A percentile compares a stretch with the other conserved stretches of the same genome.
These are phyloP conservation scores for Dissostichus mawsoni DNA, from an alignment of 2,113 vertebrate genomes.

Conservation along the genomic window DNA sequence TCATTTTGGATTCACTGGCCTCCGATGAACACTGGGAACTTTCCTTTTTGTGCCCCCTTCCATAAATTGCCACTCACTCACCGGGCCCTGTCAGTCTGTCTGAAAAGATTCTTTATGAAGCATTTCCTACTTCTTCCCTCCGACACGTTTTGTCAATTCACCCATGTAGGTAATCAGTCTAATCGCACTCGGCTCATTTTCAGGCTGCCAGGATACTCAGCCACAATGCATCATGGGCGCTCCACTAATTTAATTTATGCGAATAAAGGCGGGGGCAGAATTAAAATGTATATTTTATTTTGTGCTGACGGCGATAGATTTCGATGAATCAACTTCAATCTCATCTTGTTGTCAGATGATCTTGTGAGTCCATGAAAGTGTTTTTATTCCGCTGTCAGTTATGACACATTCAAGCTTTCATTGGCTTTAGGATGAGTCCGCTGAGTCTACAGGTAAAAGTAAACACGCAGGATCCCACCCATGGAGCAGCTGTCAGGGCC, in stretches of 20 bases:
- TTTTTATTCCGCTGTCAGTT: conserved; percentile 78
- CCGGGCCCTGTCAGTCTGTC: conserved; percentile 69
- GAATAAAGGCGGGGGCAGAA: not conserved
- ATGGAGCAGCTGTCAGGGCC: conserved; percentile 77
- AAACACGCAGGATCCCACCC: conserved; percentile 79
- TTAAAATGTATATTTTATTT: conserved; percentile 21
- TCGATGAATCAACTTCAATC: conserved; percentile 36
- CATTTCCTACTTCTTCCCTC: conserved; percentile 67
- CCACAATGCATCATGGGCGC: not conserved
- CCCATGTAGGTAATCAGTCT: conserved; percentile 72
- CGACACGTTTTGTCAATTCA: conserved; percentile 74
- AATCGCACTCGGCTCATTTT: conserved; percentile 51
- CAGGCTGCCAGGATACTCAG: conserved; percentile 51
- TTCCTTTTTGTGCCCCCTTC: conserved; percentile 79
- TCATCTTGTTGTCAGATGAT: conserved; percentile 55
- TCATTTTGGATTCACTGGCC: conserved; percentile 84
- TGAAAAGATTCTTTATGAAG: conserved; percentile 78
- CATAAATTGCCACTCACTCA: conserved; percentile 81
- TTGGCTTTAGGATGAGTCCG: conserved; percentile 74
- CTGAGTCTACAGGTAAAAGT: conserved; percentile 79
- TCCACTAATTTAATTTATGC: conserved; percentile 34
- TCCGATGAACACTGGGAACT: conserved; percentile 82
- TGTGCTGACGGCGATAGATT: conserved; percentile 20
- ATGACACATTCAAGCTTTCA: conserved; percentile 79
- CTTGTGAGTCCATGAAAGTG: conserved; percentile 63